Conservation (phyloP, 2,888 invertebrate genomes). For the Cephonodes hylas region DNA sequence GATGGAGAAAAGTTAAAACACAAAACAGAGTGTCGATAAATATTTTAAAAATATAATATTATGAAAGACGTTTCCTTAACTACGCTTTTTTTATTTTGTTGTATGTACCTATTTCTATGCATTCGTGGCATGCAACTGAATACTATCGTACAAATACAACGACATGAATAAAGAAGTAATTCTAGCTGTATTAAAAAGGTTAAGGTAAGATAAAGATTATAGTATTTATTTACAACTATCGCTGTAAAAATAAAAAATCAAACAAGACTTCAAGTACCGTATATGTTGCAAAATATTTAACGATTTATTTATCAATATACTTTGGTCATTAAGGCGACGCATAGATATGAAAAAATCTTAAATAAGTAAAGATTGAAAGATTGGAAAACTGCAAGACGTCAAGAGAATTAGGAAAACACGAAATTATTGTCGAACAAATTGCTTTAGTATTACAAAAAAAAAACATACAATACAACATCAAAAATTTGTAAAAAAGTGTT, state of each 20-base stretch:
- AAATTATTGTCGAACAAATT: conserved; percentile 71
- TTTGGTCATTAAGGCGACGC: too few species aligned
- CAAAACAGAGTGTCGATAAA: too few species aligned
- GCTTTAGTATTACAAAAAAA: conserved; percentile 37
- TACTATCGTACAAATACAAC: not conserved
- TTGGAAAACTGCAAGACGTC: not conserved
- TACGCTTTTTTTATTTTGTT: too few species aligned
- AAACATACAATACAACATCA: conserved; percentile 15
- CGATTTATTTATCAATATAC: too few species aligned
- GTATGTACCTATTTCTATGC: too few species aligned
- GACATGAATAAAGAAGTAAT: not conserved
- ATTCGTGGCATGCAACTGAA: not conserved
- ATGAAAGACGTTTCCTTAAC: too few species aligned
- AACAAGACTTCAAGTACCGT: not conserved
- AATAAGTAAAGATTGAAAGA: not conserved
- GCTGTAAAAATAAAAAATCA: not conserved
- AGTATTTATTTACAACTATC: not conserved
- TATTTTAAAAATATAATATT: too few species aligned
- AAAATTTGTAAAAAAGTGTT: conserved; percentile 15
- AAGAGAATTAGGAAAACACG: too few species aligned
- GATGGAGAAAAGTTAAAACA: too few species aligned
- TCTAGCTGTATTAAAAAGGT: conserved; percentile 1
- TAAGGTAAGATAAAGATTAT: not conserved
- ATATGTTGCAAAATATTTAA: too few species aligned
- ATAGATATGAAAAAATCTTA: too few species aligned